Evolutionary conservation across 1,140 invertebrate species (phyloP).

Genomic region (Drosophila triauraria): DNA sequence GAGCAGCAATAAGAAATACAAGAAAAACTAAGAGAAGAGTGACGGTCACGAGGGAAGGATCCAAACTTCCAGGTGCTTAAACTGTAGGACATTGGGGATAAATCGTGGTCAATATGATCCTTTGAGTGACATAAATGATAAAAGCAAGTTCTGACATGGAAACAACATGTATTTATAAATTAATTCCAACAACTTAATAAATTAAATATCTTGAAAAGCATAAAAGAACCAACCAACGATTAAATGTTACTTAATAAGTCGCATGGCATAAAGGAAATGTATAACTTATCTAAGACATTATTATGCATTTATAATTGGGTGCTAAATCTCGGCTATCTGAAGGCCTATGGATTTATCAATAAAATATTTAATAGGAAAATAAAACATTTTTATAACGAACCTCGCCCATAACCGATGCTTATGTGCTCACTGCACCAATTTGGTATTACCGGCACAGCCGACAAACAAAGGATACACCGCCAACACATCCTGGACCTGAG

Average conservation of each 20-base stretch:
- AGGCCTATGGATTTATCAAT: background rate
- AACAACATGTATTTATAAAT: background rate
- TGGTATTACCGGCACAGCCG: slow-evolving; percentile 55
- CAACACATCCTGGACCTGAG: slow-evolving; percentile 34
- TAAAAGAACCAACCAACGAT: no score
- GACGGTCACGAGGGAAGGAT: slow-evolving; percentile 5
- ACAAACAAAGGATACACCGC: slow-evolving; percentile 59
- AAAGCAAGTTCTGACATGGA: background rate
- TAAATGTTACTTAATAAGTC: no score
- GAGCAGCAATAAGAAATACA: slow-evolving; percentile 50
- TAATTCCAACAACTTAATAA: background rate
- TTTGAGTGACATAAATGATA: background rate
- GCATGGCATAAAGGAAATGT: no score
- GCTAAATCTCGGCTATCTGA: no score
- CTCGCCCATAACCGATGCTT: slow-evolving; percentile 35
- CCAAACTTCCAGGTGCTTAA: background rate
- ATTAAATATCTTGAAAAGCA: no score
- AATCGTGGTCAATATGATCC: no score
- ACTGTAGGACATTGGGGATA: no score
- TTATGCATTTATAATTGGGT: no score
- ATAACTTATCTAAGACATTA: no score
- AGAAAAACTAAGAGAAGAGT: slow-evolving; percentile 9
- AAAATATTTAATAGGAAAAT: background rate
- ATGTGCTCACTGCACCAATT: slow-evolving; percentile 42
- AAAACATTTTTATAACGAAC: slow-evolving; percentile 2